Base-by-base conservation (phyloP, 2,888 invertebrate species). In the Timandra comae region DNA sequence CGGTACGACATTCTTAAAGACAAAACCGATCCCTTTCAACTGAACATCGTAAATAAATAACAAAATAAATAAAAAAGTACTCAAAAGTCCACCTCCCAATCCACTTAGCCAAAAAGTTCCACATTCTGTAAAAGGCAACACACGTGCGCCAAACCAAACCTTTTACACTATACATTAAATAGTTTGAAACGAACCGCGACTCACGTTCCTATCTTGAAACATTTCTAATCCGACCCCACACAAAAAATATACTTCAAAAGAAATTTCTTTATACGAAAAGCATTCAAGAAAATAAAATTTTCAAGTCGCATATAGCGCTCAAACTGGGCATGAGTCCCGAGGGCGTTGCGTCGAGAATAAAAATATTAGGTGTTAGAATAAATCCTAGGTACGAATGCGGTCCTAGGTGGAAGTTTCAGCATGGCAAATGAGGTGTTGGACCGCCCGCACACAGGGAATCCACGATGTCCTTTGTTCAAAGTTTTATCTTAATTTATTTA, bases 311-410 rank as follows among this genome's bases (percentile, higher is more conserved):
- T 40, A 45, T 39, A 46, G 30, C 51, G 46, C 49, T 55, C 52
- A 48, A 51, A 53, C 38, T 44, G 41, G 27, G 35, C 47, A 44
- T 44, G 47, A 53, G 46, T 43, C 49, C 51, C 41, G 41, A 39
- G 49, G 36, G 44, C 33, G 39, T 11, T 35, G 35, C 52, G 52
- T 46, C 38, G 38, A 29, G 52, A 57, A 59, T 61, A 57, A 60
- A 60, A 59, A 51, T 49, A 46, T 44, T 30, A 40, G 38, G 48
- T 55, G 50, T 57, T 49, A 51, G 35, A 35, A 35, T 41, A 48
- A 52, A 47, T 46, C 45, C 46, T 29, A 29, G 37, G 28, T 28
- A 31, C 30, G 35, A 36, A 24, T 29, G 33, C 31, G 28, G 29
- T 35, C 30, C 25, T 10, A 13, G 27, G 31, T 36, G 43, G 39